Conservation (phyloP, 37 sponge, comb jelly and placozoan genomes). For the Halichondria panicea region DNA sequence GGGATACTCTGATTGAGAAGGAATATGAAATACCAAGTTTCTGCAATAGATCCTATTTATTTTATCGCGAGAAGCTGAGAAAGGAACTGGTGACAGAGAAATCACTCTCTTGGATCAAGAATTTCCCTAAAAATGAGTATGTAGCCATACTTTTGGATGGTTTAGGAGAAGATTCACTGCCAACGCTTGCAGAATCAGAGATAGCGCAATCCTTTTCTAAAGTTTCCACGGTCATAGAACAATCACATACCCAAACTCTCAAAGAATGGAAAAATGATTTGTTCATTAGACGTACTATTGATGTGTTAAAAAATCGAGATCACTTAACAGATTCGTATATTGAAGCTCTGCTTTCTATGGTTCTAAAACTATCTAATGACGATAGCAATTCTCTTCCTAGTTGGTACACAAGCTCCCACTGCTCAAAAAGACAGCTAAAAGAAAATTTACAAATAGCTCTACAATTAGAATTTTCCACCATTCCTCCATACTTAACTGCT, state of each 20-base stretch:
- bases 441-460: conserved; percentile 28
- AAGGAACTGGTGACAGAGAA: too few species aligned
- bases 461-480: conserved; percentile 32
- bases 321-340: not conserved
- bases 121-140: too few species aligned
- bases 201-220: not conserved
- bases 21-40: not conserved
- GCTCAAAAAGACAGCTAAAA: not conserved
- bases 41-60: not conserved
- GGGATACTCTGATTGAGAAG: not conserved
- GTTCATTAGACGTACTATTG: too few species aligned
- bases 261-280: not conserved
- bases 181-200: not conserved
- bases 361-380: not conserved
- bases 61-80: too few species aligned
- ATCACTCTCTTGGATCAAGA: too few species aligned
- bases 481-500: conserved; percentile 48
- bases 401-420: not conserved
- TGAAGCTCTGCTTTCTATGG: not conserved
- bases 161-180: not conserved
- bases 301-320: too few species aligned
- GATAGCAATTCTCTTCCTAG: not conserved
- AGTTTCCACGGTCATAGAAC: not conserved
- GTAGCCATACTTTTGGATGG: too few species aligned
- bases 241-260: not conserved